A percentile compares a stretch with the other conserved stretches of the same genome.
phyloP scores from a whole-genome alignment of 2,888 invertebrate species.

The Nasonovia ribisnigri region DNA sequence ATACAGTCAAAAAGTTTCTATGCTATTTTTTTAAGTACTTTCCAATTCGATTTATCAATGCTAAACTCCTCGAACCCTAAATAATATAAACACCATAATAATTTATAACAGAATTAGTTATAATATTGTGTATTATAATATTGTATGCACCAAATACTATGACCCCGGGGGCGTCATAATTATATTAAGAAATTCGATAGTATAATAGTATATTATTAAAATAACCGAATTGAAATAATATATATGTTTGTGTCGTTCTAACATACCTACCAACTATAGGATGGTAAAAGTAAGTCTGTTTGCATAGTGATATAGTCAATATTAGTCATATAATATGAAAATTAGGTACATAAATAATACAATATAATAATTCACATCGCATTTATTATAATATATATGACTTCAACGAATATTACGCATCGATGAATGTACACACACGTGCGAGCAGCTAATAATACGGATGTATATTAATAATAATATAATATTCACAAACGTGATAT shows the following conservation, averaged over 20 bases:
- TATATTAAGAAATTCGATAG: not conserved
- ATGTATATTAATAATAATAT: not conserved
- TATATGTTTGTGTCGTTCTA: too few species aligned
- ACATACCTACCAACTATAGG: not conserved
- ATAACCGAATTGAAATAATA: not conserved
- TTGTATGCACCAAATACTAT: not conserved
- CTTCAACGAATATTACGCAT: not conserved
- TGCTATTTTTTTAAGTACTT: not conserved
- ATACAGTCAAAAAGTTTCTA: not conserved
- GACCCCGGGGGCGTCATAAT: not conserved
- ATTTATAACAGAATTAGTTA: not conserved
- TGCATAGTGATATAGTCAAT: not conserved
- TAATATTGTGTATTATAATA: not conserved
- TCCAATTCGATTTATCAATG: not conserved
- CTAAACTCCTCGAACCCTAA: not conserved
- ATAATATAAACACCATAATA: not conserved
- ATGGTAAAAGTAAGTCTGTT: not conserved
- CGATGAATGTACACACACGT: not conserved
- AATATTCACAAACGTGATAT: not conserved
- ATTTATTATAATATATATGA: not conserved
- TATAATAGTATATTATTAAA: not conserved
- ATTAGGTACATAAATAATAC: too few species aligned
- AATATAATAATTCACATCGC: not conserved
- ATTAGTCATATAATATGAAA: not conserved
- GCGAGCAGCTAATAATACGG: not conserved